A percentile compares a stretch with the other conserved stretches of the same genome.
Conservation (phyloP, 2,113 vertebrate species). For the Pygoscelis antarcticus region DNA sequence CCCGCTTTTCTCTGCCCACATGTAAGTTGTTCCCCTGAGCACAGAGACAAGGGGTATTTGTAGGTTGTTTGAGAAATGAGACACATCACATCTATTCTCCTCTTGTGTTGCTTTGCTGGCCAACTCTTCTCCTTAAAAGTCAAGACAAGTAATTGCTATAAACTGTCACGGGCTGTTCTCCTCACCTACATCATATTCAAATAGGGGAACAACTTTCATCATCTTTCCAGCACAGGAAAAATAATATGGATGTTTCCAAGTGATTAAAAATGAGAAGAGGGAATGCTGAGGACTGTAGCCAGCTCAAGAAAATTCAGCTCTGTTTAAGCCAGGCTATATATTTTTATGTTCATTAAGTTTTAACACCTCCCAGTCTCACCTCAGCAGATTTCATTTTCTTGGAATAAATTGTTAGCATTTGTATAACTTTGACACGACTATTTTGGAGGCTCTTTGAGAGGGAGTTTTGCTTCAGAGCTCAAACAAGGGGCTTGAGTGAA, state of each 20-base stretch:
- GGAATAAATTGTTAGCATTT: slow-evolving; percentile 34
- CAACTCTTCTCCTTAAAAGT: not conserved
- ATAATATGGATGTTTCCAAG: not conserved
- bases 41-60: not conserved
- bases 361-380: slow-evolving; percentile 30
- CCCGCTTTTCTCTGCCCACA: not conserved
- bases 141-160: not conserved
- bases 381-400: slow-evolving; percentile 44
- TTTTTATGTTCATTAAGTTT: slow-evolving; percentile 38
- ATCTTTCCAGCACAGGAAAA: not conserved
- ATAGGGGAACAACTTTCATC: not conserved
- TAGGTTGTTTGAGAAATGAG: not conserved
- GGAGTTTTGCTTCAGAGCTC: not conserved
- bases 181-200: not conserved
- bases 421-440: not conserved
- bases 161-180: not conserved
- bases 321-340: not conserved
- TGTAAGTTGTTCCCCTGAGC: not conserved
- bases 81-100: not conserved
- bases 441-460: not conserved
- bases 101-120: not conserved
- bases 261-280: slow-evolving; percentile 24
- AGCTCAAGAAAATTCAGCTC: not conserved
- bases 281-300: not conserved
- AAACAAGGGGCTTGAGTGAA: not conserved